Evolutionary conservation across 30 jellyfish, hydroid and myxozoan genomes (phyloP), one percentile per base, ranked within the genome.

Genomic region (Hydractinia echinata): DNA sequence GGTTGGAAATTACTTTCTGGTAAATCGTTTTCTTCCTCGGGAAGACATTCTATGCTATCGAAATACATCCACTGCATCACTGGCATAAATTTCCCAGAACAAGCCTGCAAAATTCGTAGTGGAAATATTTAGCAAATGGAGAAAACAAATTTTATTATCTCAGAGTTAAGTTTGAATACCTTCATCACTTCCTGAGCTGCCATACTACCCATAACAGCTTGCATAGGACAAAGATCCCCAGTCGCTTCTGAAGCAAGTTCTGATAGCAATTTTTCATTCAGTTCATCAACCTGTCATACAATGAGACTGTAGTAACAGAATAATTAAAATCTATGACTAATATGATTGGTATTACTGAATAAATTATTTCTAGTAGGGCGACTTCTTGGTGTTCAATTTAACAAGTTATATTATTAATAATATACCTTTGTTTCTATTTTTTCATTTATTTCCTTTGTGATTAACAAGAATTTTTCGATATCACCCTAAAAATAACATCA

Each of bases 161-260:
- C 81, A 8, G n/a, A 7, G 11, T 30, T 5, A 71, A 8, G 10
- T 71, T 71, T 71, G 10, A 73, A 51, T 84, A 93, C 99, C 89
- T 93, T 93, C 96, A 95, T 85, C 56, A 89, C 97, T 87, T 95
- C 99, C 82, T 95, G 99, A 7, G 99, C 99, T n/a, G 99, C 95
- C 68, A 91, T 86, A 49, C 99, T 95, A 30, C 99, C 99, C 53
- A 95, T 89, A 72, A 95, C 96, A 64, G 97, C 97, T 53, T 89
- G 97, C 94, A 95, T 95, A 14, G 99, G 99, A 18, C 94, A 69
- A 7, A 95, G 52, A 79, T 83, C 89, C 8, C 97, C 97, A 51
- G 89, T 88, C 51, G 96, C 84, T 68, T 95, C 95, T 21, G 83
- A 85, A 4, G 95, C 88, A 64, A 95, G 79, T 61, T 82, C 97